These are phyloP conservation scores for Meloidogyne hapla DNA, from an alignment of 1,140 invertebrate genomes.

Conservation along the genomic window DNA sequence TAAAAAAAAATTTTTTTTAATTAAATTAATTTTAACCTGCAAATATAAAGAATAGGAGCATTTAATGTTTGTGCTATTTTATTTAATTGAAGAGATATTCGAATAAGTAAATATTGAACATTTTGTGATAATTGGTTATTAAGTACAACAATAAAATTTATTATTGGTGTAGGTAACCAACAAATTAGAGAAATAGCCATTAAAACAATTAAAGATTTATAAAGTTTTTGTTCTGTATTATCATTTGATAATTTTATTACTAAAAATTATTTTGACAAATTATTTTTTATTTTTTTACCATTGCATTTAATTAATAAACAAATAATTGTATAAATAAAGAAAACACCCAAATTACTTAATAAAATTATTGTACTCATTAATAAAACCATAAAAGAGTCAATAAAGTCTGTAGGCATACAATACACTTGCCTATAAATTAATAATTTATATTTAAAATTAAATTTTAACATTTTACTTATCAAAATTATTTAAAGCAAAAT, in stretches of 20 bases:
- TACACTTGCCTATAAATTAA: not conserved
- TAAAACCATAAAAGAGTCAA: not conserved
- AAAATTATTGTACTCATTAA: slow-evolving; percentile 3
- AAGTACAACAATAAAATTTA: not conserved
- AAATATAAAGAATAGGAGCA: slow-evolving; percentile 10
- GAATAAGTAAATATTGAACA: not conserved
- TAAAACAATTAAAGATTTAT: slow-evolving; percentile 2
- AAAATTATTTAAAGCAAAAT: not conserved
- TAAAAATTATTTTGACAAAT: not conserved
- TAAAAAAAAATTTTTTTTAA: not conserved
- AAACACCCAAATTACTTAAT: not conserved
- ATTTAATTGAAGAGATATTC: slow-evolving; percentile 1
- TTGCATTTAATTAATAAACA: not conserved
- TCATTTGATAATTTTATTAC: not conserved
- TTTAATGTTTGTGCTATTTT: slow-evolving; percentile 13
- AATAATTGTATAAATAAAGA: slow-evolving; percentile 6
- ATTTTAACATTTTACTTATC: not conserved
- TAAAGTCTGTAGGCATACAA: slow-evolving; percentile 6
- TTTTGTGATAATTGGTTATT: not conserved
- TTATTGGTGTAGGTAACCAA: slow-evolving; percentile 3
- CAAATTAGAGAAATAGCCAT: not conserved
- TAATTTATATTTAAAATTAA: not conserved
- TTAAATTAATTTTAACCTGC: not conserved
- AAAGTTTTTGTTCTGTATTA: not conserved
- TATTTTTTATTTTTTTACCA: not conserved